Evolutionary conservation across 2,888 invertebrate genomes (phyloP).

Genomic region (Dione vanillae): DNA sequence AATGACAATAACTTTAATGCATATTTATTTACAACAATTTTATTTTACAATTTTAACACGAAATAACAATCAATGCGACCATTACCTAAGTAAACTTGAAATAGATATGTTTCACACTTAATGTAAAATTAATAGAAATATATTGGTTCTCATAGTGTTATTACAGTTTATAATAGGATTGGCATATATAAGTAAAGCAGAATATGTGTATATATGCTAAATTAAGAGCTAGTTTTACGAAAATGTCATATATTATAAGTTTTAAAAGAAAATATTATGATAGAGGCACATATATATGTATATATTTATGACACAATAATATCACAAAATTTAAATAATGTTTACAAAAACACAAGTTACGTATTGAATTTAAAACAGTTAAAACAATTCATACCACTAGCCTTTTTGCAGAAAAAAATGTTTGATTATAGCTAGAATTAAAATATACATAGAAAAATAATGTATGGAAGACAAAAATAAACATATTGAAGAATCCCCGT

Average conservation of each 20-base stretch:
- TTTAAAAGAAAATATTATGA: neutral
- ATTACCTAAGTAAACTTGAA: constrained; percentile 70
- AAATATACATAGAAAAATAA: constrained; percentile 7
- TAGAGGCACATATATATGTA: neutral
- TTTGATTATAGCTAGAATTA: constrained; percentile 1
- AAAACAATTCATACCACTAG: constrained; percentile 30
- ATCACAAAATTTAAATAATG: neutral
- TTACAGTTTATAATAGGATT: constrained; percentile 9
- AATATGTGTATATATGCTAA: neutral
- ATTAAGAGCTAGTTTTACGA: neutral
- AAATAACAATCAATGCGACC: constrained; percentile 60
- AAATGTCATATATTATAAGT: neutral
- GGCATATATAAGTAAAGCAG: constrained; percentile 4
- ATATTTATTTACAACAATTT: constrained; percentile 58
- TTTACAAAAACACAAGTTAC: constrained; percentile 18
- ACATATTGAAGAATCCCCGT: constrained; percentile 46
- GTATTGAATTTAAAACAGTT: constrained; percentile 5
- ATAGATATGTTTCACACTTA: constrained; percentile 80
- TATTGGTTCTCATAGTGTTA: constrained; percentile 1
- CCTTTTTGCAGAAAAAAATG: constrained; percentile 21
- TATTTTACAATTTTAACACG: constrained; percentile 65
- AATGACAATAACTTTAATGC: constrained; percentile 51
- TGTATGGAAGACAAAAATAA: constrained; percentile 73
- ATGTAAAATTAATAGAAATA: constrained; percentile 45
- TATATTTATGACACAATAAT: neutral